Evolutionary conservation across 2,113 vertebrate genomes (phyloP).

Genomic region (Apus apus): DNA sequence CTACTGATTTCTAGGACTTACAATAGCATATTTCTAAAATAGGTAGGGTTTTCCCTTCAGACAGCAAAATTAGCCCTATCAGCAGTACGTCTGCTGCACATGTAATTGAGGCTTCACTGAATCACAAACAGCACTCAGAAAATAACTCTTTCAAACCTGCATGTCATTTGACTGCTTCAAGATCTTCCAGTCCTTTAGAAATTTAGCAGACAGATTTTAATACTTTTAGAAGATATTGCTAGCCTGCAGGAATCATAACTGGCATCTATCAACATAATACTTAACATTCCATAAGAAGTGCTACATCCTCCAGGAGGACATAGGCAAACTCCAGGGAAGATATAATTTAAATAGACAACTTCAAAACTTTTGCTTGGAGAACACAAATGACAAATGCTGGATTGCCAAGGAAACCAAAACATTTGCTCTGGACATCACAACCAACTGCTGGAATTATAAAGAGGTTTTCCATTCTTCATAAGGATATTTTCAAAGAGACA

Average conservation of each 20-base stretch:
- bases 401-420: slow-evolving; percentile 19
- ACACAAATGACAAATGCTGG: not conserved
- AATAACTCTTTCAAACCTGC: not conserved
- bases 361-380: slow-evolving; percentile 35
- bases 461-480: not conserved
- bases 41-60: not conserved
- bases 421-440: not conserved
- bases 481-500: not conserved
- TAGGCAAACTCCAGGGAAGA: not conserved
- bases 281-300: not conserved
- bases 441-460: not conserved
- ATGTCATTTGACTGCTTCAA: not conserved
- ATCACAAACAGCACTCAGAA: not conserved
- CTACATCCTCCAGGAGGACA: not conserved
- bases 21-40: not conserved
- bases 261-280: slow-evolving; percentile 12
- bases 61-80: not conserved
- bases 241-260: not conserved
- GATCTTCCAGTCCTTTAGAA: not conserved
- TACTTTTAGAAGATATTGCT: not conserved
- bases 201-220: not conserved
- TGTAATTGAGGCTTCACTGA: not conserved
- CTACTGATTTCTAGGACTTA: not conserved
- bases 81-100: not conserved
- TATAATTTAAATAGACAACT: slow-evolving; percentile 39